Percentiles rank a stretch among this genome's conserved stretches.
phyloP scores from a whole-genome alignment of 2,797 vertebrate genomes.

The Microctenopoma steveboyesi region DNA sequence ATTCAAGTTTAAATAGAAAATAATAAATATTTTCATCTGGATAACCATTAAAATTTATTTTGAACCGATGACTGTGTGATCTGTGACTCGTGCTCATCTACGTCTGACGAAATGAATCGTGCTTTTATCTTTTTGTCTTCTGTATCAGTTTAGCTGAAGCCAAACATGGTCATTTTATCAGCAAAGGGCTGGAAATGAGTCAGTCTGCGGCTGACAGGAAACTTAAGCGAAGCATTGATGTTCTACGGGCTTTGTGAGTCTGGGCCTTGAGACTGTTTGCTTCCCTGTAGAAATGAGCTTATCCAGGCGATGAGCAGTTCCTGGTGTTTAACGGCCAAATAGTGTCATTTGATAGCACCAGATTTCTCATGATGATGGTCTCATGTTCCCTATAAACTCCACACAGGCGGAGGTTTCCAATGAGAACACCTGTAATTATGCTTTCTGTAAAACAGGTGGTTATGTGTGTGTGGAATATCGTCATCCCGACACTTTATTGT shows the following conservation, averaged over 20 bases:
- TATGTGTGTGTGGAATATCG: neutral
- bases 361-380: too few relatives aligned
- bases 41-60: constrained; percentile 10
- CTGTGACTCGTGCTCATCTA: neutral
- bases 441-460: neutral
- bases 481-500: constrained; percentile 26
- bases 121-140: neutral
- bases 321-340: too few relatives aligned
- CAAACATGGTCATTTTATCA: neutral
- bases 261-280: too few relatives aligned
- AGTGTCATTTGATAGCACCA: too few relatives aligned
- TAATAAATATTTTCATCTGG: constrained; percentile 38
- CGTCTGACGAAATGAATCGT: neutral
- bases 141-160: neutral
- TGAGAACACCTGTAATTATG: too few relatives aligned
- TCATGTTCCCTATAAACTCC: too few relatives aligned
- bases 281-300: too few relatives aligned
- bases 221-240: neutral
- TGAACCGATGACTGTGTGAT: neutral
- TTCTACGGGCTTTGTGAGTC: too few relatives aligned
- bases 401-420: too few relatives aligned
- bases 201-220: neutral
- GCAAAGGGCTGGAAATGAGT: constrained; percentile 15
- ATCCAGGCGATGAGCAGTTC: too few relatives aligned
- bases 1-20: constrained; percentile 63